A percentile compares a stretch with the other conserved stretches of the same genome.
These are phyloP conservation scores for Heliocidaris erythrogramma DNA, from an alignment of 35 echinoderm and acorn worm species.

Conservation along the genomic window DNA sequence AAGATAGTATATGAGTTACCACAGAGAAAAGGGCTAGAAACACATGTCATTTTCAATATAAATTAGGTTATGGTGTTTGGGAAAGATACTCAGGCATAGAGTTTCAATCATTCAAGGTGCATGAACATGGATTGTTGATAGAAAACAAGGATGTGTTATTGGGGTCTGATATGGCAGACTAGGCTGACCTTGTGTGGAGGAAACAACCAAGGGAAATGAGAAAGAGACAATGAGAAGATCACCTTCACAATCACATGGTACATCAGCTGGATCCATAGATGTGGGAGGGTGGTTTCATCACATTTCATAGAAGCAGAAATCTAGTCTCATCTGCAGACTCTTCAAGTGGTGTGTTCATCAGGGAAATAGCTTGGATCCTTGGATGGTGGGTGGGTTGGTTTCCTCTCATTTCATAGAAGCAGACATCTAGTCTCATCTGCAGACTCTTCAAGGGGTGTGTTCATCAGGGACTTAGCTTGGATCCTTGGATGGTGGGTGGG, in stretches of 20 bases:
- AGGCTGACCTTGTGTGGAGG: background rate
- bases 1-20: no score
- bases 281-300: background rate
- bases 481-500: background rate
- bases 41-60: no score
- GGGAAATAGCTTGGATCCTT: no score
- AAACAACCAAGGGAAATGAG: background rate
- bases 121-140: no score
- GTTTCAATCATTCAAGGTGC: no score
- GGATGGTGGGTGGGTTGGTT: background rate
- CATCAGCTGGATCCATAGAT: background rate
- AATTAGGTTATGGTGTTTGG: no score
- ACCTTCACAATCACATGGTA: slow-evolving; percentile 16
- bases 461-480: background rate
- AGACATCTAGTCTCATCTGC: background rate
- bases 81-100: no score
- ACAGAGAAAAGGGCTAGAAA: no score
- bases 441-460: no score
- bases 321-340: no score
- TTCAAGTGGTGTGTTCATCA: no score
- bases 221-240: background rate
- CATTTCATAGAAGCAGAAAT: background rate
- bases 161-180: background rate
- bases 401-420: background rate
- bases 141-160: background rate